These are phyloP conservation scores for Cryptus viduatorius DNA, from an alignment of 2,888 invertebrate genomes.

Conservation along the genomic window DNA sequence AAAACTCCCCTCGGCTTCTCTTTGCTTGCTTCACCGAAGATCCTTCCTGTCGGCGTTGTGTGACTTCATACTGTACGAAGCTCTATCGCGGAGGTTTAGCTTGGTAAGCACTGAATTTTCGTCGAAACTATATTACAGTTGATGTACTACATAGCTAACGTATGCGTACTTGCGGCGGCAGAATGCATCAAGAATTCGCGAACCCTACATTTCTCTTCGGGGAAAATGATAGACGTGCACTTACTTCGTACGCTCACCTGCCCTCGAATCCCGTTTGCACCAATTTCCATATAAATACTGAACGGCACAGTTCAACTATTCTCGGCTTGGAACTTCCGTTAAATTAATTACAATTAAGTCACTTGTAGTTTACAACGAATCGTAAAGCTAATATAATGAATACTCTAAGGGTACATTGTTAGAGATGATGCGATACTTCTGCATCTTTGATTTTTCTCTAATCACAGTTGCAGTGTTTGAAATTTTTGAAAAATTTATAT, in stretches of 20 bases:
- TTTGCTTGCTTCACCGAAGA: constrained; percentile 26
- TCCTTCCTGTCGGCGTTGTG: constrained; percentile 40
- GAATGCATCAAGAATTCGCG: constrained; percentile 35
- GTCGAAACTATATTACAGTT: constrained; percentile 31
- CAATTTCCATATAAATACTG: background rate
- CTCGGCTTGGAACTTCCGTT: background rate
- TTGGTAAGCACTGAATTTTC: background rate
- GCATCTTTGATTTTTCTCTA: no score
- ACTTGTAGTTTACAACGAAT: no score
- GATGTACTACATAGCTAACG: constrained; percentile 20
- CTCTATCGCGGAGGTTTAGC: background rate
- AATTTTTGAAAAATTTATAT: no score
- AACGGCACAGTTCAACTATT: constrained; percentile 4
- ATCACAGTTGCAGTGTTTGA: no score
- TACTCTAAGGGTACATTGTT: no score
- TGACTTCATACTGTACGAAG: constrained; percentile 27
- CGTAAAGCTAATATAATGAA: no score
- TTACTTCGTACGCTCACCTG: background rate
- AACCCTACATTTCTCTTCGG: constrained; percentile 22
- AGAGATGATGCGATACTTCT: no score
- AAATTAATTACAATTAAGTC: background rate
- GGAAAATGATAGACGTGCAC: background rate
- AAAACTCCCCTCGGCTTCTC: background rate
- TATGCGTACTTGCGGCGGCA: constrained; percentile 55
- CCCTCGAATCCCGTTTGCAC: background rate